These are phyloP conservation scores for Alsophila aescularia DNA, from an alignment of 2,888 invertebrate species.

Conservation along the genomic window DNA sequence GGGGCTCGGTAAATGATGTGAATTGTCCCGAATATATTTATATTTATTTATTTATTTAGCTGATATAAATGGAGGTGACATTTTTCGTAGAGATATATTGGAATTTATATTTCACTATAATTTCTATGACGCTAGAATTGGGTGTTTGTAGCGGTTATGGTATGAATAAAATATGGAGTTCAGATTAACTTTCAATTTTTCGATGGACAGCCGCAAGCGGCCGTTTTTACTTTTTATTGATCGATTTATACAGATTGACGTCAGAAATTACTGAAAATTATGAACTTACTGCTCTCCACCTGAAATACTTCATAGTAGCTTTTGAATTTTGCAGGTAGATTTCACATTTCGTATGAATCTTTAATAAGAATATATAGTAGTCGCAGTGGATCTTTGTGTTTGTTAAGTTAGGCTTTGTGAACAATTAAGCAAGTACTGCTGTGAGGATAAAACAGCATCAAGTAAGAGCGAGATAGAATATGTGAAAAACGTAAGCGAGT, in stretches of 20 bases:
- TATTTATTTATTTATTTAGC: too few species aligned
- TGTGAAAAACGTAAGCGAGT: too few species aligned
- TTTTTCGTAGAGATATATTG: too few species aligned
- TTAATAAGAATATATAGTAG: not conserved
- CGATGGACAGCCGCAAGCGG: slow-evolving; percentile 17
- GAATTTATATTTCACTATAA: too few species aligned
- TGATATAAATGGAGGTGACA: too few species aligned
- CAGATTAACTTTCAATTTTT: slow-evolving; percentile 35
- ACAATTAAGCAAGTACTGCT: too few species aligned
- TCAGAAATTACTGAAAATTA: slow-evolving; percentile 19
- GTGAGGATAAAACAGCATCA: too few species aligned
- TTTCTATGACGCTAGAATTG: too few species aligned
- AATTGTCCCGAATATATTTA: too few species aligned
- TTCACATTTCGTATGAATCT: not conserved
- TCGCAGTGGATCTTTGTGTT: not conserved
- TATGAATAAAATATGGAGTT: slow-evolving; percentile 45
- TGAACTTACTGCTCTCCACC: slow-evolving; percentile 10
- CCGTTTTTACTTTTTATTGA: slow-evolving; percentile 19
- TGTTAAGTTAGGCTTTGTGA: too few species aligned
- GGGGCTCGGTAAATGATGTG: too few species aligned
- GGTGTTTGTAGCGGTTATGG: slow-evolving; percentile 27
- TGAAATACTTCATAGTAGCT: slow-evolving; percentile 22
- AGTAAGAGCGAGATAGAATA: too few species aligned
- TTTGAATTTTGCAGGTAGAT: slow-evolving; percentile 32
- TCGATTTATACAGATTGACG: slow-evolving; percentile 25